Evolutionary conservation across 1,140 invertebrate species (phyloP).

Genomic region (Mercenaria mercenaria): DNA sequence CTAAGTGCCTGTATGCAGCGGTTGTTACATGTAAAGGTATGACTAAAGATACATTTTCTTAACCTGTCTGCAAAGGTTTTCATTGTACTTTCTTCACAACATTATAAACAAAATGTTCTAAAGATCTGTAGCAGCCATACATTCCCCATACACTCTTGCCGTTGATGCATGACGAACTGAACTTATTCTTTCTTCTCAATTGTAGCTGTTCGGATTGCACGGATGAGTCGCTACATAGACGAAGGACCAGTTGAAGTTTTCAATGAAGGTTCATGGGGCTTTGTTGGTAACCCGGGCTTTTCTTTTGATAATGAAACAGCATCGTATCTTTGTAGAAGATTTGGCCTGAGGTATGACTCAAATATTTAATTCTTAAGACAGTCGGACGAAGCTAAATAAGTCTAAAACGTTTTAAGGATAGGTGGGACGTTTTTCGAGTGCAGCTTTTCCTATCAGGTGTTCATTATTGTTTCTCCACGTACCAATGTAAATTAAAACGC

Average conservation of each 20-base stretch:
- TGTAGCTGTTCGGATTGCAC: constrained; percentile 2
- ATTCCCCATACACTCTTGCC: too few species aligned
- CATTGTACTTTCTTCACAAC: too few species aligned
- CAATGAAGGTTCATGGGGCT: neutral
- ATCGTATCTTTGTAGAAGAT: constrained; percentile 22
- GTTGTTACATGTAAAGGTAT: constrained; percentile 19
- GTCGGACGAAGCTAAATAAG: neutral
- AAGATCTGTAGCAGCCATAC: too few species aligned
- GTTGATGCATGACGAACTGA: too few species aligned
- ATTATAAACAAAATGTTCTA: too few species aligned
- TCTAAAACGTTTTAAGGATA: neutral
- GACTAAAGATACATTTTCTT: too few species aligned
- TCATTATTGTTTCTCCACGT: neutral
- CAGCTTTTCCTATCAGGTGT: neutral
- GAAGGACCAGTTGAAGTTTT: constrained; percentile 8
- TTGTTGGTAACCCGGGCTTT: neutral
- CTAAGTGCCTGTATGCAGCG: neutral
- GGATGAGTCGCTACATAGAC: neutral
- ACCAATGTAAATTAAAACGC: too few species aligned
- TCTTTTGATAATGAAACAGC: neutral
- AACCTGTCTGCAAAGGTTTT: too few species aligned
- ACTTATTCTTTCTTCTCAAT: too few species aligned
- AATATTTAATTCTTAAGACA: neutral
- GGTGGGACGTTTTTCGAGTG: neutral
- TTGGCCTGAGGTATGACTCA: neutral